Conservation (phyloP, 2,888 invertebrate species). For the Pollenia griseotomentosa region DNA sequence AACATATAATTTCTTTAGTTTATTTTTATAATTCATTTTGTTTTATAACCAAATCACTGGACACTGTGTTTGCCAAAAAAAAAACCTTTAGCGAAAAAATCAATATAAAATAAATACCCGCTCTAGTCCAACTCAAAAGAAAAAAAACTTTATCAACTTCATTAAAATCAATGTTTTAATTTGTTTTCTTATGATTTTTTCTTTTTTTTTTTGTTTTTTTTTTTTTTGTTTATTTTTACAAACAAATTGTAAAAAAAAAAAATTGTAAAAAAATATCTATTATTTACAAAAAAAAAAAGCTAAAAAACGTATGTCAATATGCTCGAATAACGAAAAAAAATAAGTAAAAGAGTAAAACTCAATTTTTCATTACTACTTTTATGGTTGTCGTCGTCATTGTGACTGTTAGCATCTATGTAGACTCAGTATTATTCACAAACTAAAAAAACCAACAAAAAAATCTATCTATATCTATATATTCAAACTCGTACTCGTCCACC, state of each 20-base stretch:
- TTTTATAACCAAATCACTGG: slow-evolving; percentile 41
- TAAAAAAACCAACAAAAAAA: slow-evolving; percentile 54
- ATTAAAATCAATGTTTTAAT: slow-evolving; percentile 70
- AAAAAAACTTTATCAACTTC: slow-evolving; percentile 62
- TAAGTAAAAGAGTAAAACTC: slow-evolving; percentile 66
- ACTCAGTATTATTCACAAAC: slow-evolving; percentile 74
- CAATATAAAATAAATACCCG: slow-evolving; percentile 25
- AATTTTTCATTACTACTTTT: slow-evolving; percentile 80
- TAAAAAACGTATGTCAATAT: slow-evolving; percentile 54
- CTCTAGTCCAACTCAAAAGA: slow-evolving; percentile 33
- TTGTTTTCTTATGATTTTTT: slow-evolving; percentile 50
- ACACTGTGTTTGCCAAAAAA: not conserved
- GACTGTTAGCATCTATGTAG: slow-evolving; percentile 79
- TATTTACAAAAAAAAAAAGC: slow-evolving; percentile 48
- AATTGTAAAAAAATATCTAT: slow-evolving; percentile 49
- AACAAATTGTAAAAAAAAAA: slow-evolving; percentile 29
- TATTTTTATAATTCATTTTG: not conserved
- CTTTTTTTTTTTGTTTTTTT: slow-evolving; percentile 27
- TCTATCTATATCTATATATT: slow-evolving; percentile 70
- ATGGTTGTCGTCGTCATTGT: slow-evolving; percentile 77
- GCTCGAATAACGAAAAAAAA: slow-evolving; percentile 44
- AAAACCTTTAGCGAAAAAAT: slow-evolving; percentile 32
- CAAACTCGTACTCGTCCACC: slow-evolving; percentile 70
- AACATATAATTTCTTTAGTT: slow-evolving; percentile 12
- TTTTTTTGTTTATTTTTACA: not conserved